A percentile compares a stretch with the other conserved stretches of the same genome.
These are phyloP conservation scores for Hyalella azteca DNA, from an alignment of 2,888 invertebrate genomes.

Conservation along the genomic window DNA sequence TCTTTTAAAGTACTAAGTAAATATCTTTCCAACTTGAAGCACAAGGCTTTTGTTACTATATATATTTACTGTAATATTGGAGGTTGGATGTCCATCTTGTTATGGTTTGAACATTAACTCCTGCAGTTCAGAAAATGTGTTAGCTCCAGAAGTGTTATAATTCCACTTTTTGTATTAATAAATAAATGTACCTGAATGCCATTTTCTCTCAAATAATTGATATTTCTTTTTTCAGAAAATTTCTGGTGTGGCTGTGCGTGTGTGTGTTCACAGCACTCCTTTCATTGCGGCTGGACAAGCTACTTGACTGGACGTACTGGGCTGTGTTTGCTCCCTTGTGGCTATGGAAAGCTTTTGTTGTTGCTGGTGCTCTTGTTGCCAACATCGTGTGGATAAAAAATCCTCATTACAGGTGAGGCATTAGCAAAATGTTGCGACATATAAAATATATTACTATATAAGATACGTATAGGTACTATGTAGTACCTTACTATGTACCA, in stretches of 20 bases:
- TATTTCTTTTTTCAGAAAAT: conserved; percentile 75
- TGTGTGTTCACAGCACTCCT: conserved; percentile 89
- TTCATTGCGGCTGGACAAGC: conserved; percentile 86
- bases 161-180: neutral
- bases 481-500: too few species aligned
- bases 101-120: too few species aligned
- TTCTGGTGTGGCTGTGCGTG: conserved; percentile 92
- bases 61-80: too few species aligned
- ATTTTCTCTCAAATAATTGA: too few species aligned
- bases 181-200: too few species aligned
- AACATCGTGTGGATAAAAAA: conserved; percentile 95
- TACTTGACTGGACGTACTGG: conserved; percentile 93
- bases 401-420: conserved; percentile 88
- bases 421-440: too few species aligned
- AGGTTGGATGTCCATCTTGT: too few species aligned
- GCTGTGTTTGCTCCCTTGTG: conserved; percentile 94
- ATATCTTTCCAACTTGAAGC: too few species aligned
- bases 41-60: too few species aligned
- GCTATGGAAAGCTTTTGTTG: conserved; percentile 94
- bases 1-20: too few species aligned
- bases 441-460: too few species aligned
- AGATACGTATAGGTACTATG: too few species aligned
- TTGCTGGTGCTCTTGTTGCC: conserved; percentile 87
- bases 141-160: neutral
- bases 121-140: neutral